Percentiles rank a stretch among this genome's conserved stretches.
Evolutionary conservation across 1,140 invertebrate species (phyloP).

Genomic region (Apis dorsata): DNA sequence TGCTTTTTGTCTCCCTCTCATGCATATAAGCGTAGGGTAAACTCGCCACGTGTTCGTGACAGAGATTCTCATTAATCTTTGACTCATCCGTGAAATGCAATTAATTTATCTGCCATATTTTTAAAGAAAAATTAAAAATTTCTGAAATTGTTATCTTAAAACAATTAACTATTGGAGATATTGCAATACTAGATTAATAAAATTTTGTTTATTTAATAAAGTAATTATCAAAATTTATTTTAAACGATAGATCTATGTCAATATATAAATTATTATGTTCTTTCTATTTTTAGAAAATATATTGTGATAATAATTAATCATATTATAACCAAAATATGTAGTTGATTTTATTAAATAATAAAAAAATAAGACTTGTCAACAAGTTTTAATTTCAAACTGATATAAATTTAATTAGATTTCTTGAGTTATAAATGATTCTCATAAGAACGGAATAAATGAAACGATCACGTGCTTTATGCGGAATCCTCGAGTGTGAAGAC

Average conservation of each 20-base stretch:
- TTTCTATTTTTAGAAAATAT: too few species aligned
- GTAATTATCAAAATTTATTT: too few species aligned
- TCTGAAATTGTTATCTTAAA: too few species aligned
- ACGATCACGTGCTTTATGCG: slow-evolving; percentile 35
- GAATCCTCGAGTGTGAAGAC: slow-evolving; percentile 14
- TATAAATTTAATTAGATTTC: not conserved
- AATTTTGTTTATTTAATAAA: not conserved
- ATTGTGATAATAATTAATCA: not conserved
- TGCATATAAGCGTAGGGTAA: not conserved
- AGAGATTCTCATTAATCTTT: slow-evolving; percentile 27
- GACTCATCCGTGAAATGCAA: slow-evolving; percentile 1
- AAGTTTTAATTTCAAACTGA: not conserved
- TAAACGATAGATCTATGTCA: too few species aligned
- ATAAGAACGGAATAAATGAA: slow-evolving; percentile 29
- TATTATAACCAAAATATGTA: not conserved
- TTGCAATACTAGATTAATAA: too few species aligned
- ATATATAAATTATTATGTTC: too few species aligned
- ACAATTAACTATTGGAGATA: too few species aligned
- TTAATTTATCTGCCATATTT: not conserved
- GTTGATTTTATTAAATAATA: not conserved
- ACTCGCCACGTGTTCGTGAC: slow-evolving; percentile 31
- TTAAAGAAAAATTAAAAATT: not conserved
- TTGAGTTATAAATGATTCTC: slow-evolving; percentile 40
- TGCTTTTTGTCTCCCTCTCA: not conserved
- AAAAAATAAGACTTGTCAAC: not conserved